These are phyloP conservation scores for Lipotes vexillifer DNA, from an alignment of 2,113 vertebrate genomes.

Conservation along the genomic window DNA sequence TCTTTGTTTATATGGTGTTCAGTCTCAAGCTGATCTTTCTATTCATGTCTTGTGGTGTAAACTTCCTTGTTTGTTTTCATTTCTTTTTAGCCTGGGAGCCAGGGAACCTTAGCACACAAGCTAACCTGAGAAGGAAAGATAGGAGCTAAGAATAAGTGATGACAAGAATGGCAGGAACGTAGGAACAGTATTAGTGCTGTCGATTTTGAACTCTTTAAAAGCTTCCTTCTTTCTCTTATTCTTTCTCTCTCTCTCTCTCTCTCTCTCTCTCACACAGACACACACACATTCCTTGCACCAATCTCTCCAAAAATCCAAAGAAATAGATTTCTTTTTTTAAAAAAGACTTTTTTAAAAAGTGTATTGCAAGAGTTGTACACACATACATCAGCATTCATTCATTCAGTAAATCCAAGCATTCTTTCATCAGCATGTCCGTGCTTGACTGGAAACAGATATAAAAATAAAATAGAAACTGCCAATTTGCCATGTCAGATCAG, in stretches of 20 bases:
- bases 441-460: slow-evolving; percentile 27
- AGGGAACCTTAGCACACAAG: slow-evolving; percentile 23
- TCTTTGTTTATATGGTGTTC: slow-evolving; percentile 75
- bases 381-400: background rate
- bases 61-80: slow-evolving; percentile 79
- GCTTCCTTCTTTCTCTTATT: slow-evolving; percentile 40
- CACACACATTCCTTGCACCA: background rate
- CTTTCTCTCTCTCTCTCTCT: background rate
- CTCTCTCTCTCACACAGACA: background rate
- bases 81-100: slow-evolving; percentile 68
- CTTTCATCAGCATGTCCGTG: background rate
- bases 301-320: slow-evolving; percentile 42
- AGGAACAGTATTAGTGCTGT: background rate
- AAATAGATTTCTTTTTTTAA: background rate
- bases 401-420: slow-evolving; percentile 17
- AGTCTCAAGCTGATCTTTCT: slow-evolving; percentile 71
- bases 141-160: slow-evolving; percentile 7
- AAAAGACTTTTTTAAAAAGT: background rate
- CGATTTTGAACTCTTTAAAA: slow-evolving; percentile 54
- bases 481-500: slow-evolving; percentile 61
- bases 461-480: slow-evolving; percentile 26
- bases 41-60: slow-evolving; percentile 74
- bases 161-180: slow-evolving; percentile 12
- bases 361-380: slow-evolving; percentile 17
- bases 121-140: slow-evolving; percentile 45